Base-by-base conservation (phyloP, 2,797 vertebrate species). In the Geotrypetes seraphini region DNA sequence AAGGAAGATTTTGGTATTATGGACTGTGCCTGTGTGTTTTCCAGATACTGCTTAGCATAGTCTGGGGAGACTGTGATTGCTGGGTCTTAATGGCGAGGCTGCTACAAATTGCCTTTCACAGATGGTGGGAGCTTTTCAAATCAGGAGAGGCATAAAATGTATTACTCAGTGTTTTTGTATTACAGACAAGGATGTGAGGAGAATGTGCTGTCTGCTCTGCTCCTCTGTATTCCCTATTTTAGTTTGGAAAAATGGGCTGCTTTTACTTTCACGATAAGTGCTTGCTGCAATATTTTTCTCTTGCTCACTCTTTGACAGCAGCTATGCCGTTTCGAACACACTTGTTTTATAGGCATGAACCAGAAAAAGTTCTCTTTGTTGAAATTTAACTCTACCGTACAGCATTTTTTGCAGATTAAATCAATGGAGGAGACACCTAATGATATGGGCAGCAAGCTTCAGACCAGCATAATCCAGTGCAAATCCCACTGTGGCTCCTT, bases 151-250 rank as follows among this genome's bases (percentile, higher is more conserved):
- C 68, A 76, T 53, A 53, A 68, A 77, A 82, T 81, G 81, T 81
- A 81, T 81, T 78, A 71, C 78, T 78, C 75, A 79, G 76, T 82
- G 82, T 82, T 82, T 81, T 68, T 78, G 69, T 79, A 79, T 75
- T 75, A 78, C 78, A 77, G 75, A 81, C 44, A 78, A 72, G 56
- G 36, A 79, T 66, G 73, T 81, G 79, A 76, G 71, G 35, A 45
- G 73, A 72, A 78, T 78, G 60, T 64, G 48, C 62, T 78, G 78
- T 75, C 52, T 53, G 59, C 69, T 41, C 57, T 46, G 65, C 58
- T 79, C 75, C 72, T 66, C 71, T 25, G 25, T 46, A 67, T 70
- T 57, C 67, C 6, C n/a, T n/a, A n/a, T n/a, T n/a, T n/a, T n/a
- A n/a, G n/a, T n/a, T n/a, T n/a, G n/a, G n/a, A n/a, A 24, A 53